These are phyloP conservation scores for Guaruba guarouba DNA, from an alignment of 2,113 vertebrate genomes.

Conservation along the genomic window DNA sequence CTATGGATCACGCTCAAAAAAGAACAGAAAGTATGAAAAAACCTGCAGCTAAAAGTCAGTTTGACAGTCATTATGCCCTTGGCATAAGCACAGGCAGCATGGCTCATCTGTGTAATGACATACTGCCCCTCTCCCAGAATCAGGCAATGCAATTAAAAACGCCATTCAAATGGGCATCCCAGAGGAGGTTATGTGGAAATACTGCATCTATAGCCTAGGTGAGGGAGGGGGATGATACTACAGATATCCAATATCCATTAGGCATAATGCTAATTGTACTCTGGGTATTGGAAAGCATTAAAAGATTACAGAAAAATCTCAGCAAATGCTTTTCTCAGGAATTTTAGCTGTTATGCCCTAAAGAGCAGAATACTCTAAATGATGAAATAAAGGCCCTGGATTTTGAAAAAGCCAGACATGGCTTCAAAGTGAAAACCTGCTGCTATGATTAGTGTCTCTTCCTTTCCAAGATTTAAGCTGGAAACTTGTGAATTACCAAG, in stretches of 20 bases:
- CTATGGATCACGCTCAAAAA: neutral
- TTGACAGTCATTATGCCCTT: neutral
- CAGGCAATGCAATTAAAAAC: slow-evolving; percentile 49
- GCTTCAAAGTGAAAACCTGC: neutral
- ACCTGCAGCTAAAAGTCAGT: neutral
- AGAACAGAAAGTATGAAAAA: neutral
- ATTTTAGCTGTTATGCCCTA: slow-evolving; percentile 45
- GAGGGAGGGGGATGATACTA: neutral
- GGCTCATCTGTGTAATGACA: neutral
- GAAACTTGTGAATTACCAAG: neutral
- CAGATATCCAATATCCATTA: slow-evolving; percentile 57
- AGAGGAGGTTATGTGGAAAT: slow-evolving; percentile 27
- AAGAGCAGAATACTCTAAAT: slow-evolving; percentile 4
- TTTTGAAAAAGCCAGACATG: neutral
- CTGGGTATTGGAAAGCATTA: slow-evolving; percentile 54
- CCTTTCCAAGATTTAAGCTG: neutral
- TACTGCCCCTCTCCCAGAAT: neutral
- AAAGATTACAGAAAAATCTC: slow-evolving; percentile 43
- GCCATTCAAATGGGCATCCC: slow-evolving; percentile 30
- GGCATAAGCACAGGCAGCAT: neutral
- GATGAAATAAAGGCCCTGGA: neutral
- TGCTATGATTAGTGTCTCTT: neutral
- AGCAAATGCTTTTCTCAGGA: slow-evolving; percentile 40
- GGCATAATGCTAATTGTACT: slow-evolving; percentile 51
- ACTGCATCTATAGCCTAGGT: neutral